These are phyloP conservation scores for Cuniculus paca DNA, from an alignment of 2,797 vertebrate species.

Conservation along the genomic window DNA sequence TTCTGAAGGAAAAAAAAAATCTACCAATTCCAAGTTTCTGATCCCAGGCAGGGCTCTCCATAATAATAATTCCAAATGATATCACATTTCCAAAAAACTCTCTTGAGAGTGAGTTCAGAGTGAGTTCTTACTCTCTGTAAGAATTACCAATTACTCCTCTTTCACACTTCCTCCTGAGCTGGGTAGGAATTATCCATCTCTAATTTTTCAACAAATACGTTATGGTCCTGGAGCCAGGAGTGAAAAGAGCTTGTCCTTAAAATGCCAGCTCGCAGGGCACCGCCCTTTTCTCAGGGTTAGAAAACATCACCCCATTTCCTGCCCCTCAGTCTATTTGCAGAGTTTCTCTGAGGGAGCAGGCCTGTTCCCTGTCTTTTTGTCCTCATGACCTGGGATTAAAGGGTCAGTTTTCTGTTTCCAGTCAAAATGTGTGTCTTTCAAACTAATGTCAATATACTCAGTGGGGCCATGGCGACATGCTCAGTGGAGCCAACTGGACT, in stretches of 20 bases:
- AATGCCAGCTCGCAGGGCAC: background rate
- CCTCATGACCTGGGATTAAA: background rate
- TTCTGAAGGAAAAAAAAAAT: constrained; percentile 42
- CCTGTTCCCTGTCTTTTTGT: background rate
- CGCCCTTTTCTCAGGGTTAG: background rate
- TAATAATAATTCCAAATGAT: constrained; percentile 74
- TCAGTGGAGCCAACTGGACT: background rate
- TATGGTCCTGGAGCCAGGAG: background rate
- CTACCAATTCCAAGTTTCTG: constrained; percentile 70
- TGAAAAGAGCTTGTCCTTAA: constrained; percentile 45
- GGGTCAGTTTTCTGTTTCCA: constrained; percentile 19
- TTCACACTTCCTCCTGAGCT: constrained; percentile 45
- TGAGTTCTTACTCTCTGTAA: constrained; percentile 48
- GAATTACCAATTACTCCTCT: constrained; percentile 70
- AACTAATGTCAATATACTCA: background rate
- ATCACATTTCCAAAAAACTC: constrained; percentile 57
- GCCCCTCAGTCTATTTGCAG: constrained; percentile 44
- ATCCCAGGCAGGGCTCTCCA: constrained; percentile 49
- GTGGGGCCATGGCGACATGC: background rate
- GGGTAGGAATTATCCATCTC: constrained; percentile 70
- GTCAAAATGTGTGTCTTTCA: background rate
- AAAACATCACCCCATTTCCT: background rate
- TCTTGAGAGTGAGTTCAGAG: constrained; percentile 29
- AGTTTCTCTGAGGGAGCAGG: constrained; percentile 1
- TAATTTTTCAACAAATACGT: constrained; percentile 63